Percentiles rank a stretch among this genome's conserved stretches.
These are phyloP conservation scores for Tangachromis dhanisi DNA, from an alignment of 2,113 vertebrate genomes.

Conservation along the genomic window DNA sequence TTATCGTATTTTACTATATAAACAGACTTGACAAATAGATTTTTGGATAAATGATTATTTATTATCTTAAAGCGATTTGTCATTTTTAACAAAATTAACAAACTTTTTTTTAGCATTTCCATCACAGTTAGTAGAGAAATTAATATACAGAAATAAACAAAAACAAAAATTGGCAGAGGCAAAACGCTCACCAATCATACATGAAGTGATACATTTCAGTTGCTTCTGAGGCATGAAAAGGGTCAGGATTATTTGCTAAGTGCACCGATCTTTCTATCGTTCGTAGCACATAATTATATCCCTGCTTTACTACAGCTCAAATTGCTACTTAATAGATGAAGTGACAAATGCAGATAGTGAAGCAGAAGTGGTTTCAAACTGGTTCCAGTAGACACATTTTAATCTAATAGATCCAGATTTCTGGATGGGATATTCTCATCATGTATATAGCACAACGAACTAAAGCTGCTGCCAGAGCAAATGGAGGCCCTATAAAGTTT, in stretches of 20 bases:
- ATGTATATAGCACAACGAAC: accelerated
- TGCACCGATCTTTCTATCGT: accelerated
- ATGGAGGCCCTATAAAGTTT: accelerated
- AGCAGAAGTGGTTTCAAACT: not conserved
- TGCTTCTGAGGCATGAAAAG: accelerated
- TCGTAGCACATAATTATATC: not conserved
- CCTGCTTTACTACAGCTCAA: accelerated
- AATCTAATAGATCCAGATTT: not conserved
- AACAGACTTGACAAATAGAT: not conserved
- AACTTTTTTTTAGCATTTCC: not conserved
- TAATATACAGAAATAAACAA: not conserved
- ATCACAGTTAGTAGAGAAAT: accelerated
- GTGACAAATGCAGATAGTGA: not conserved
- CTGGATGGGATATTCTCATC: not conserved
- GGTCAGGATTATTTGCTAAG: not conserved
- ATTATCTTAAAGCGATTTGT: not conserved
- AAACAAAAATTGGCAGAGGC: not conserved
- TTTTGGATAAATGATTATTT: not conserved
- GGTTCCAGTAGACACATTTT: not conserved
- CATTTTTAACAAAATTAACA: not conserved
- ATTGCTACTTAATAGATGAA: accelerated
- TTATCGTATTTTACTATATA: not conserved
- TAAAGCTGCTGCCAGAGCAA: not conserved
- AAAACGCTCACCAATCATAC: not conserved
- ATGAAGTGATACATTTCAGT: not conserved